Percentiles rank a stretch among this genome's conserved stretches.
These are phyloP conservation scores for Anoplopoma fimbria DNA, from an alignment of 2,113 vertebrate species.

Conservation along the genomic window DNA sequence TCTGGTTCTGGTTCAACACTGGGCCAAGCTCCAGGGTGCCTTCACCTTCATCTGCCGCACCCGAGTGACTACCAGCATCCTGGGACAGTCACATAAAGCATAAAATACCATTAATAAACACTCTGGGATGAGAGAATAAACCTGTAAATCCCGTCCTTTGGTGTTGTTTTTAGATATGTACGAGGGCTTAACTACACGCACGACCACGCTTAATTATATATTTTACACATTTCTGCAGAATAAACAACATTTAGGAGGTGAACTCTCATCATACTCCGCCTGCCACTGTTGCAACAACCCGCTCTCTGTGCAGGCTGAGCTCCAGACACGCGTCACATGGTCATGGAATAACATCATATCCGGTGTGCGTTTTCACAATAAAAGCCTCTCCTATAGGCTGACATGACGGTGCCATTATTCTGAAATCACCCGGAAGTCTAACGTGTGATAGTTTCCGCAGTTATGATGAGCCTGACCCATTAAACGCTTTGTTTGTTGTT, in stretches of 20 bases:
- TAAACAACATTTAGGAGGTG: neutral
- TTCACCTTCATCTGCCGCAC: conserved; percentile 71
- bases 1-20: conserved; percentile 27
- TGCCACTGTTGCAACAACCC: neutral
- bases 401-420: neutral
- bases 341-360: neutral
- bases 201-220: no score
- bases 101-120: conserved; percentile 28
- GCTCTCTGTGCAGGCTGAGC: neutral
- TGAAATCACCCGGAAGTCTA: conserved; percentile 15
- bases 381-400: rapidly evolving
- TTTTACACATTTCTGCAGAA: no score
- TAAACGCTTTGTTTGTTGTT: no score
- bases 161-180: neutral
- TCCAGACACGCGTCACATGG: conserved; percentile 53
- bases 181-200: neutral
- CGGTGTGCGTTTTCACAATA: conserved; percentile 15
- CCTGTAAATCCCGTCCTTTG: conserved; percentile 55
- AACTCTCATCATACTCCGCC: neutral
- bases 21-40: conserved; percentile 21
- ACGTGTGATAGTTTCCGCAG: neutral
- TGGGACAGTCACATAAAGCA: conserved; percentile 44
- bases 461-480: neutral
- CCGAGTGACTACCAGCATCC: conserved; percentile 72
- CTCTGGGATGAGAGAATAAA: conserved; percentile 15